A percentile compares a stretch with the other conserved stretches of the same genome.
phyloP scores from a whole-genome alignment of 2,797 vertebrate genomes.

The Thalassophryne amazonica region DNA sequence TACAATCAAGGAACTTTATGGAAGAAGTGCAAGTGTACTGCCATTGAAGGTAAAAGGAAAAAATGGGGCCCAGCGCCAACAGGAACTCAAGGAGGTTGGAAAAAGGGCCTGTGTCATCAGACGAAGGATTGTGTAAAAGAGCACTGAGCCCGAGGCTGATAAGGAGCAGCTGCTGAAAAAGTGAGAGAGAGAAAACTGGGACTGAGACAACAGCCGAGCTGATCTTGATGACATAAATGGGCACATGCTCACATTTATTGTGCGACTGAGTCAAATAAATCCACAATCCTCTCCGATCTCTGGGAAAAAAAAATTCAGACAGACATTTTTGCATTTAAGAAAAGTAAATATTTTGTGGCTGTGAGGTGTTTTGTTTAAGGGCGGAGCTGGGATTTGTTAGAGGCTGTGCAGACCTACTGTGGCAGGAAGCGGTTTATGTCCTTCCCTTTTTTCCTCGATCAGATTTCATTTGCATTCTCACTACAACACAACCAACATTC shows the following conservation, averaged over 20 bases:
- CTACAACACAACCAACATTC: slow-evolving; percentile 43
- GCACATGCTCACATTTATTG: slow-evolving; percentile 32
- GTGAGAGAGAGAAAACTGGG: slow-evolving; percentile 3
- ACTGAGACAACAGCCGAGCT: background rate
- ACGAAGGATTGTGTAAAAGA: slow-evolving; percentile 58
- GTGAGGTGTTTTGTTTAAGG: slow-evolving; percentile 60
- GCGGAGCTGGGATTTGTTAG: slow-evolving; percentile 37
- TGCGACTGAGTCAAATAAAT: slow-evolving; percentile 33
- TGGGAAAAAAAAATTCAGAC: slow-evolving; percentile 6
- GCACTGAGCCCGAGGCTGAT: slow-evolving; percentile 63
- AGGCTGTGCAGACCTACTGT: slow-evolving; percentile 9
- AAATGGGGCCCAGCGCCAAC: slow-evolving; percentile 34
- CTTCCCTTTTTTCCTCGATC: slow-evolving; percentile 40
- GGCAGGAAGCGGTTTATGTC: slow-evolving; percentile 61
- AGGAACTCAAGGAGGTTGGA: slow-evolving; percentile 57
- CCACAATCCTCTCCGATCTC: slow-evolving; percentile 16
- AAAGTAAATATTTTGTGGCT: slow-evolving; percentile 34
- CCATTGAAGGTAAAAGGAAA: slow-evolving; percentile 37
- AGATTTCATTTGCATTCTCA: slow-evolving; percentile 40
- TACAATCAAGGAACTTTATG: too few species aligned
- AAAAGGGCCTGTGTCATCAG: slow-evolving; percentile 32
- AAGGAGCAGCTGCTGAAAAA: slow-evolving; percentile 72
- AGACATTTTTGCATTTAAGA: slow-evolving; percentile 23
- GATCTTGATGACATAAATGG: slow-evolving; percentile 25
- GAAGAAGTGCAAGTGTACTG: slow-evolving; percentile 18